These are phyloP conservation scores for Axea sp. DNA, from an alignment of 2,888 invertebrate genomes.

Conservation along the genomic window DNA sequence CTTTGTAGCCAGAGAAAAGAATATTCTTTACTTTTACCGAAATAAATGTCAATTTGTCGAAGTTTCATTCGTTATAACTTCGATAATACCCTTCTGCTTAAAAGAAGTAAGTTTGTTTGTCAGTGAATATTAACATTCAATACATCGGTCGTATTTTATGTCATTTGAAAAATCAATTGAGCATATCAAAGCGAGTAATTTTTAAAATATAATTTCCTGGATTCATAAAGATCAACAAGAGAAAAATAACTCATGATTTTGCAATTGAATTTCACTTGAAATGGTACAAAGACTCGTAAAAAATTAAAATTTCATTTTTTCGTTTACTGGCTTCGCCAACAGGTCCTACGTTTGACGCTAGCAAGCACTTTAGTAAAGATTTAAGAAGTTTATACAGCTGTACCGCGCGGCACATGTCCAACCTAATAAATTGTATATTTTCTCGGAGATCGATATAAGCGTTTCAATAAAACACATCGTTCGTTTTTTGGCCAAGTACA, in stretches of 20 bases:
- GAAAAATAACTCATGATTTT: slow-evolving; percentile 14
- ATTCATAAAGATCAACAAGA: too few relatives aligned
- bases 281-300: slow-evolving; percentile 1
- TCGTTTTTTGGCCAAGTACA: slow-evolving; percentile 22
- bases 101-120: too few relatives aligned
- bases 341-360: slow-evolving; percentile 28
- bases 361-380: slow-evolving; percentile 46
- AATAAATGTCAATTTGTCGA: too few relatives aligned
- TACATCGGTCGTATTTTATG: too few relatives aligned
- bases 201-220: too few relatives aligned
- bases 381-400: slow-evolving; percentile 54
- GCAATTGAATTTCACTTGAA: slow-evolving; percentile 2
- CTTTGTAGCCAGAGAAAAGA: too few relatives aligned
- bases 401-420: slow-evolving; percentile 35
- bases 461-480: slow-evolving; percentile 31
- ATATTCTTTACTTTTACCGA: too few relatives aligned
- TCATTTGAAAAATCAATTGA: too few relatives aligned
- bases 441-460: slow-evolving; percentile 30
- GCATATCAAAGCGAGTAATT: too few relatives aligned
- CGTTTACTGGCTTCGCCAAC: slow-evolving; percentile 27
- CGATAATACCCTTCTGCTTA: too few relatives aligned
- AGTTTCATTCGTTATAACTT: too few relatives aligned
- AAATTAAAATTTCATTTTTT: slow-evolving; percentile 29
- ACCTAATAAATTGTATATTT: slow-evolving; percentile 54
- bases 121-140: too few relatives aligned